Base-by-base conservation (phyloP, 2,888 invertebrate species). In the Macrosoma leucophasiata region DNA sequence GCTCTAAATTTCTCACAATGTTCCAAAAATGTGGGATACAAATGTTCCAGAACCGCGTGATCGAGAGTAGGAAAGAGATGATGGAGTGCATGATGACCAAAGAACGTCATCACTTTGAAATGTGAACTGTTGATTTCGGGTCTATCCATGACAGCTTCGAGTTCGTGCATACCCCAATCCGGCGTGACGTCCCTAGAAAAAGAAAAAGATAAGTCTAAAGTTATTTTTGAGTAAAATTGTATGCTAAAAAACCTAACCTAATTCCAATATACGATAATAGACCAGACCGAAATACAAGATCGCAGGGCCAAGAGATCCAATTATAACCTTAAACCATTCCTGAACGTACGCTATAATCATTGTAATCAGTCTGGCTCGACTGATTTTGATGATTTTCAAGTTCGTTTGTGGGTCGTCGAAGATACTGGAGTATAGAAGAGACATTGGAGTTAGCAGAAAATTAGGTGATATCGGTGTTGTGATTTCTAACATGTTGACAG, bases 41-140 rank as follows among this genome's bases (percentile, higher is more conserved):
- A 72, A 33, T 89, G 78, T 4, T 86, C 85, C 13, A 94, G 66
- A 13, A 89, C 73, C 0, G 87, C 88, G 54, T 94, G 94, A 61
- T 94, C 94, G 3, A 94, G 54, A 0, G 92, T 91, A 0, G 94
- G 94, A 50, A 94, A 90, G 12, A 94, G 71, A 68, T 94, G 94
- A 61, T 95, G 94, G 4, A 94, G 74, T 0, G 87, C 79, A 55
- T 95, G 94, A 36, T 92, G 89, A 0, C 94, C 94, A 49, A 92
- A 94, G 54, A 89, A 87, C 0, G 91, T 90, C 50, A 93, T 65
- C 3, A 88, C 87, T 35, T 89, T 69, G 55, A 92, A 90, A 15
- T 87, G 76, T 7, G 85, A 88, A 4, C 86, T 85, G 28, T 89
- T 89, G 15, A 92, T 81, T 37, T 91, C 89, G 2, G 78, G 78